Percentiles rank a stretch among this genome's conserved stretches.
These are phyloP conservation scores for Lipophrys pholis DNA, from an alignment of 2,113 vertebrate species.

Conservation along the genomic window DNA sequence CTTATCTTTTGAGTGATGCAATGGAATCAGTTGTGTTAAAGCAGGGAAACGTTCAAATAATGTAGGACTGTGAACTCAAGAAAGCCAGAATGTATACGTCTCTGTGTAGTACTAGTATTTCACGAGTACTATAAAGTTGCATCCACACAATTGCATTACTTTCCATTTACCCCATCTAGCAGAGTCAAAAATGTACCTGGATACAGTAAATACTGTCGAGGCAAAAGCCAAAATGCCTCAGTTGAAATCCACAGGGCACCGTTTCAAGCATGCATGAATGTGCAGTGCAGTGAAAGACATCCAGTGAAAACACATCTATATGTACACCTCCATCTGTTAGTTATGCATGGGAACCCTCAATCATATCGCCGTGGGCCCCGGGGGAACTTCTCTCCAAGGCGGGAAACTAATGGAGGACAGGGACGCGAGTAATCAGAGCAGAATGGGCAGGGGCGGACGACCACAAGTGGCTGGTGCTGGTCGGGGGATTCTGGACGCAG, in stretches of 20 bases:
- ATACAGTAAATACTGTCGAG: slow-evolving; percentile 17
- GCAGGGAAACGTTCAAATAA: too few relatives aligned
- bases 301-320: slow-evolving; percentile 46
- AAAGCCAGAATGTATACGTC: too few relatives aligned
- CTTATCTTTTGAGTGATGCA: too few relatives aligned
- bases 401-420: slow-evolving; percentile 80
- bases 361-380: slow-evolving; percentile 56
- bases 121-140: too few relatives aligned
- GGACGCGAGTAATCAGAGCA: slow-evolving; percentile 83
- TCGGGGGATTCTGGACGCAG: slow-evolving; percentile 76
- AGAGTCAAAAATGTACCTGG: slow-evolving; percentile 8
- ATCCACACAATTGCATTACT: background rate
- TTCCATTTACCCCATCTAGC: background rate
- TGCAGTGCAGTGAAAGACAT: slow-evolving; percentile 35
- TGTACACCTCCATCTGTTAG: slow-evolving; percentile 69
- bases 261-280: slow-evolving; percentile 13
- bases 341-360: slow-evolving; percentile 67
- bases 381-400: slow-evolving; percentile 64
- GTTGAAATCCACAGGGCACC: slow-evolving; percentile 4
- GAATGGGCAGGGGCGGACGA: slow-evolving; percentile 75
- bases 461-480: slow-evolving; percentile 82
- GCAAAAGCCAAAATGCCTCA: slow-evolving; percentile 23
- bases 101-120: too few relatives aligned
- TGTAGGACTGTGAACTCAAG: too few relatives aligned
- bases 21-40: too few relatives aligned